These are phyloP conservation scores for Coleophora deauratella DNA, from an alignment of 2,888 invertebrate genomes.

Conservation along the genomic window DNA sequence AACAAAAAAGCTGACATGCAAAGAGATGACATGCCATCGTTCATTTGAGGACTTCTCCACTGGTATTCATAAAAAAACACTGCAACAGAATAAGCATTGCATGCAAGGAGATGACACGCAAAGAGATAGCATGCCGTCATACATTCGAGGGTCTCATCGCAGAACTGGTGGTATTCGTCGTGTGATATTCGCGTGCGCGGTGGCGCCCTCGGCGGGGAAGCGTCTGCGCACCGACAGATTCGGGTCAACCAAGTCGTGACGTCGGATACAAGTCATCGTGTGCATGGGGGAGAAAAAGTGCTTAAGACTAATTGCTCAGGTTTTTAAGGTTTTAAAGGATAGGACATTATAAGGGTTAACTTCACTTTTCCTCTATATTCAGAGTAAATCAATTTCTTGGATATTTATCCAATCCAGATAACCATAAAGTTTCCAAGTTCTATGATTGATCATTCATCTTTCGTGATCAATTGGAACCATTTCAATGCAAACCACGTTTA, in stretches of 20 bases:
- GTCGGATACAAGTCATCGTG: conserved; percentile 21
- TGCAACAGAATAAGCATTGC: conserved; percentile 8
- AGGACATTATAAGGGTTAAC: too few relatives aligned
- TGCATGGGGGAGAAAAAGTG: conserved; percentile 37
- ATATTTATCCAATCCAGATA: too few relatives aligned
- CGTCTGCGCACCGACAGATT: conserved; percentile 26
- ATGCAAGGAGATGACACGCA: conserved; percentile 1
- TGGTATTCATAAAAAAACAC: background rate
- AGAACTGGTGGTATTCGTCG: conserved; percentile 87
- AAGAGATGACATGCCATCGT: too few relatives aligned
- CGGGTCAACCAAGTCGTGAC: conserved; percentile 13
- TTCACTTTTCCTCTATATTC: too few relatives aligned
- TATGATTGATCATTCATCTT: too few relatives aligned
- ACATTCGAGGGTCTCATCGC: conserved; percentile 87
- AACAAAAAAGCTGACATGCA: too few relatives aligned
- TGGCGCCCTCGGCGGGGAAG: conserved; percentile 56
- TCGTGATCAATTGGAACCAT: too few relatives aligned
- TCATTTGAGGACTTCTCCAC: too few relatives aligned
- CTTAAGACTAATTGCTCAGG: conserved; percentile 16
- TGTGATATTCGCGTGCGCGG: conserved; percentile 75
- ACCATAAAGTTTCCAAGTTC: too few relatives aligned
- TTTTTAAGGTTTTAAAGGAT: too few relatives aligned
- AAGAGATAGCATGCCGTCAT: conserved; percentile 50
- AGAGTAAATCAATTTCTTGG: too few relatives aligned
- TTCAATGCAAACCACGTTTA: too few relatives aligned